phyloP scores from a whole-genome alignment of 2,797 vertebrate genomes.

The Pangasius krempfi region DNA sequence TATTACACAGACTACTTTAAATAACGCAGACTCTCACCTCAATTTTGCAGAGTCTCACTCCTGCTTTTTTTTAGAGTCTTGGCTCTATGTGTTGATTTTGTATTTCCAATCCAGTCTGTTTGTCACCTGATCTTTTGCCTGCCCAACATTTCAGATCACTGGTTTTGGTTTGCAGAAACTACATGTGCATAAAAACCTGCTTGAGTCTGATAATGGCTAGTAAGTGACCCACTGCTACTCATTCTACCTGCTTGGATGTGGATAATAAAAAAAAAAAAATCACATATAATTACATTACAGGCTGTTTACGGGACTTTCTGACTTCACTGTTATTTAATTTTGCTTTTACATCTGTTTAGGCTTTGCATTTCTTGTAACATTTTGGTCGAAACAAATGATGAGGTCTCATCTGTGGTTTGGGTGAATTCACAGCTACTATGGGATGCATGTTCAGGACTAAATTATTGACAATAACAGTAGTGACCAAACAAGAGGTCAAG shows the following conservation, averaged over 20 bases:
- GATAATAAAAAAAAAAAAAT: not conserved
- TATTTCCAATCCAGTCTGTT: not conserved
- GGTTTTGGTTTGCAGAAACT: not conserved
- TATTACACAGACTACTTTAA: not conserved
- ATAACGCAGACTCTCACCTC: too few species aligned
- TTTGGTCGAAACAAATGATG: too few species aligned
- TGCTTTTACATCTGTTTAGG: not conserved
- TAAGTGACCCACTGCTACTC: not conserved
- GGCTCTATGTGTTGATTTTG: not conserved
- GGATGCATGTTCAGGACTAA: not conserved
- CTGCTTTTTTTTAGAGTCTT: not conserved
- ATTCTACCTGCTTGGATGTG: not conserved
- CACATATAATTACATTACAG: not conserved
- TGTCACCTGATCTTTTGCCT: not conserved
- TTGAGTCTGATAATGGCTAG: not conserved
- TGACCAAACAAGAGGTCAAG: too few species aligned
- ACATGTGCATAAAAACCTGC: not conserved
- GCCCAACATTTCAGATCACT: too few species aligned
- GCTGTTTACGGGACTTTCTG: not conserved
- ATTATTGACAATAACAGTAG: too few species aligned
- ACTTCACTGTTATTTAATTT: not conserved
- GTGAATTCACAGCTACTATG: not conserved
- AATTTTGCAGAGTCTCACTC: too few species aligned
- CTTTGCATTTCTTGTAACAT: too few species aligned
- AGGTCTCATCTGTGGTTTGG: not conserved